Base-by-base conservation (phyloP, 2,888 invertebrate species). In the Bruchidius siliquastri region DNA sequence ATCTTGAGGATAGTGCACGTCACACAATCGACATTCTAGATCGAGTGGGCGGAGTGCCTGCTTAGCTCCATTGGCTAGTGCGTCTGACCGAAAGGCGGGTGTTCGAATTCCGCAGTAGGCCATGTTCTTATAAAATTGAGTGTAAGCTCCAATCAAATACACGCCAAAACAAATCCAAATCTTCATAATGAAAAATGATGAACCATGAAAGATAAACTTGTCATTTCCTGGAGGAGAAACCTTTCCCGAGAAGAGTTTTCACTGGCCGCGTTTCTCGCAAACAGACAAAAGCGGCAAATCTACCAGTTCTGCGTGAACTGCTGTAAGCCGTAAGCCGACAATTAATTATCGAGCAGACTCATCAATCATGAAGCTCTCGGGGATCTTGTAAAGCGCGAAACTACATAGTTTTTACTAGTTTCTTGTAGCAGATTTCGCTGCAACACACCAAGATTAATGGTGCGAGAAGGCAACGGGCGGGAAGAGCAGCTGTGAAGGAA, bases 381-480 rank as follows among this genome's bases (percentile, higher is more conserved):
- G 49, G 18, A 49, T 49, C 49, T 49, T 49, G 49, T 49, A 49
- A 49, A 49, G 49, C 18, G 49, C 49, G 49, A 49, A 49, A 49
- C 49, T 72, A 68, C 32, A 20, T n/a, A 67, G 68, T 67, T 72
- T 72, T 68, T 72, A 68, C 22, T 21, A 68, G 20, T 32, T 22
- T 49, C 68, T 49, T 49, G 67, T 68, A 20, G n/a, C 68, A 67
- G 68, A 26, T 68, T 68, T 26, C 22, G 72, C 72, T 21, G 68
- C 22, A 68, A 21, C 68, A 10, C 68, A 30, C 30, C n/a, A 68
- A 72, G 72, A 72, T 72, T 72, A 68, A 72, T 72, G 68, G 21
- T 30, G 32, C 32, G 22, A 68, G 21, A 32, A 72, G 69, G 68
- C n/a, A n/a, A n/a, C 26, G 21, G 26, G 49, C 49, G 49, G 18